phyloP scores from a whole-genome alignment of 35 echinoderm and acorn worm genomes.

The Antedon bifida region DNA sequence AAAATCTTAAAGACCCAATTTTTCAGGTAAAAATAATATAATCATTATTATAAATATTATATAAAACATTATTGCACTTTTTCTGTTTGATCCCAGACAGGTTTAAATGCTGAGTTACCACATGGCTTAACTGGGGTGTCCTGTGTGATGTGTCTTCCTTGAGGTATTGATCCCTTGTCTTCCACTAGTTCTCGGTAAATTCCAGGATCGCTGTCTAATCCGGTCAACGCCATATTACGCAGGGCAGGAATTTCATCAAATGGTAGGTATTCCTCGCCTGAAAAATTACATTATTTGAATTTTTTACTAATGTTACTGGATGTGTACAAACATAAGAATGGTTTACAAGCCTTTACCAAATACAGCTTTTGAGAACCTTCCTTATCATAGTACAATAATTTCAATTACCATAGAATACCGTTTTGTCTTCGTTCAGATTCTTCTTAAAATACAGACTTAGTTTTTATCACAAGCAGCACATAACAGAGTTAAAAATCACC shows the following conservation, averaged over 20 bases:
- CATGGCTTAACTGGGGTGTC: slow-evolving; percentile 61
- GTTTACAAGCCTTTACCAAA: no score
- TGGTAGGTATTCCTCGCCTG: slow-evolving; percentile 84
- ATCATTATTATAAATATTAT: no score
- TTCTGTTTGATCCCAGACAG: slow-evolving; percentile 78
- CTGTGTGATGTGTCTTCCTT: slow-evolving; percentile 57
- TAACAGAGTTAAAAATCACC: slow-evolving; percentile 55
- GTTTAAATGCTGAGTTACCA: slow-evolving; percentile 45
- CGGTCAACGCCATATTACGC: slow-evolving; percentile 91
- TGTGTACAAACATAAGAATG: no score
- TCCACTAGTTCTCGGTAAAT: slow-evolving; percentile 47
- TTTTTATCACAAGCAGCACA: slow-evolving; percentile 88
- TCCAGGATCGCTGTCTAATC: slow-evolving; percentile 65
- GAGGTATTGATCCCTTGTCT: slow-evolving; percentile 68
- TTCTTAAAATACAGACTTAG: slow-evolving; percentile 87
- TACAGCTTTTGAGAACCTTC: no score
- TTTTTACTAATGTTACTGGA: no score
- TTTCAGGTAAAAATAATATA: no score
- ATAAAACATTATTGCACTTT: no score
- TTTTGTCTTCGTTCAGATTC: slow-evolving; percentile 63
- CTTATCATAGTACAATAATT: no score
- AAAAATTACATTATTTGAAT: not conserved
- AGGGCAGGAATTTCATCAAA: slow-evolving; percentile 98
- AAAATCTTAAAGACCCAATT: no score
- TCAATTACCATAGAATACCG: slow-evolving; percentile 39